These are phyloP conservation scores for Listronotus bonariensis DNA, from an alignment of 1,140 invertebrate genomes.

Conservation along the genomic window DNA sequence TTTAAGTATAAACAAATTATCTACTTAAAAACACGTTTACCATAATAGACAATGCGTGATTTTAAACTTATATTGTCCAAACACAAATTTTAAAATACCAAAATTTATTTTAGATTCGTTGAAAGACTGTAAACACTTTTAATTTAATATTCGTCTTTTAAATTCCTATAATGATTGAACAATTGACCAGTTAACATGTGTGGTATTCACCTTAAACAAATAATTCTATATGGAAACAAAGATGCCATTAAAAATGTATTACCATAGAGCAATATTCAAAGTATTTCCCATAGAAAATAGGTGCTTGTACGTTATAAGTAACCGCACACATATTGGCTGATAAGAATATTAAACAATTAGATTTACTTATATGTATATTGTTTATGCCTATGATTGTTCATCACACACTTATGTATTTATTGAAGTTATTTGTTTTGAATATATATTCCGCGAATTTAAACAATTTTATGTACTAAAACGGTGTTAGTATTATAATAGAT, in stretches of 20 bases:
- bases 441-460: not conserved
- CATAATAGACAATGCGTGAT: constrained; percentile 11
- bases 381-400: constrained; percentile 25
- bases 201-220: constrained; percentile 10
- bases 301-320: constrained; percentile 38
- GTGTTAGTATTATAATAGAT: not conserved
- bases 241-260: constrained; percentile 32
- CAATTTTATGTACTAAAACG: not conserved
- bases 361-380: constrained; percentile 18
- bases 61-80: not conserved
- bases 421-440: no score
- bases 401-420: constrained; percentile 19
- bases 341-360: constrained; percentile 36
- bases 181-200: constrained; percentile 9
- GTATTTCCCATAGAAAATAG: no score
- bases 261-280: constrained; percentile 31
- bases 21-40: constrained; percentile 1
- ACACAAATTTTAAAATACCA: constrained; percentile 12
- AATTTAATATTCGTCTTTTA: constrained; percentile 23
- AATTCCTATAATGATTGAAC: constrained; percentile 11
- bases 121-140: constrained; percentile 12
- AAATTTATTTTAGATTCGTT: constrained; percentile 21
- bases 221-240: not conserved
- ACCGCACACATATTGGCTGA: constrained; percentile 28
- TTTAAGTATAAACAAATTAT: no score